Evolutionary conservation across 2,888 invertebrate species (phyloP).

Genomic region (Scrobipalpa costella): DNA sequence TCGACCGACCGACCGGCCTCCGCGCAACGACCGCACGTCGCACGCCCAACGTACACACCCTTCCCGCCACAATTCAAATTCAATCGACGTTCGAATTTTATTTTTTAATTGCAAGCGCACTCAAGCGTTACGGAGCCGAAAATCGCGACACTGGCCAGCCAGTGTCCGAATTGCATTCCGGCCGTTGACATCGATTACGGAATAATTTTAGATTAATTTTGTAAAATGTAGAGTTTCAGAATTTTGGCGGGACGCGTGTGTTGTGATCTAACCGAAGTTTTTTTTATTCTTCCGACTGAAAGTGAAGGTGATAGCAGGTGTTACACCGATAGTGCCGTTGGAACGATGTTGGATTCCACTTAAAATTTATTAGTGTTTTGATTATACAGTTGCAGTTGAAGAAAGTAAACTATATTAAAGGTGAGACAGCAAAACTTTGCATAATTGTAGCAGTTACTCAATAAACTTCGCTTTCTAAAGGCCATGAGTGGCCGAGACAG

Average conservation of each 20-base stretch:
- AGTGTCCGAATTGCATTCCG: slow-evolving; percentile 71
- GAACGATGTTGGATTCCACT: slow-evolving; percentile 76
- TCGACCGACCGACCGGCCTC: slow-evolving; percentile 69
- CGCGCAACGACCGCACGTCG: slow-evolving; percentile 70
- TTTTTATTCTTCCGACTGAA: slow-evolving; percentile 50
- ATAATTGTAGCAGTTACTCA: slow-evolving; percentile 55
- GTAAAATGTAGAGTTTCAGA: slow-evolving; percentile 63
- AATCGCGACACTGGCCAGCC: slow-evolving; percentile 59
- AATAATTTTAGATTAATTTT: slow-evolving; percentile 52
- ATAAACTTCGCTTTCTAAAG: slow-evolving; percentile 75
- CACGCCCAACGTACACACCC: slow-evolving; percentile 64
- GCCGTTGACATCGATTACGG: slow-evolving; percentile 70
- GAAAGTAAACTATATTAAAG: slow-evolving; percentile 54
- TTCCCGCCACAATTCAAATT: slow-evolving; percentile 75
- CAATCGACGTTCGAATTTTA: slow-evolving; percentile 50
- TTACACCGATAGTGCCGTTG: slow-evolving; percentile 58
- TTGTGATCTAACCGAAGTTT: slow-evolving; percentile 43
- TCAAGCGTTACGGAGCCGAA: slow-evolving; percentile 66
- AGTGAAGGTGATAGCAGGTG: slow-evolving; percentile 71
- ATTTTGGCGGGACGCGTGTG: slow-evolving; percentile 68
- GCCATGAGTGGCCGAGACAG: slow-evolving; percentile 75
- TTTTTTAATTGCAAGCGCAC: slow-evolving; percentile 64
- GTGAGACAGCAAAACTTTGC: slow-evolving; percentile 58
- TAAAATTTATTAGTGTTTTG: slow-evolving; percentile 64
- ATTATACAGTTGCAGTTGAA: slow-evolving; percentile 50